These are phyloP conservation scores for Hyperoodon ampullatus DNA, from an alignment of 2,113 vertebrate species.

Conservation along the genomic window DNA sequence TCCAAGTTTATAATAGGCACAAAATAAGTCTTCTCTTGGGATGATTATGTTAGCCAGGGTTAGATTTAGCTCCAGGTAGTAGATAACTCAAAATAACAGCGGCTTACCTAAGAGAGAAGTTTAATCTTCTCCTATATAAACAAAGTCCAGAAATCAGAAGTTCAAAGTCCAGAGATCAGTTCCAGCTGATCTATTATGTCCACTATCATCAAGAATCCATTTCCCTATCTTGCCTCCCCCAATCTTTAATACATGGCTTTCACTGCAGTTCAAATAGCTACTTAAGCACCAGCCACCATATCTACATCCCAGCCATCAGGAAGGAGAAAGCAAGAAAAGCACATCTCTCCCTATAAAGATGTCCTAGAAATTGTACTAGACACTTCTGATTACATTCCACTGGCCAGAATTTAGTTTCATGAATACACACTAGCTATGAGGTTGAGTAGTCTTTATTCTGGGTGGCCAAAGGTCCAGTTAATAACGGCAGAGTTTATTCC, in stretches of 20 bases:
- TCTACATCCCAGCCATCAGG: background rate
- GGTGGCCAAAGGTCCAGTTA: background rate
- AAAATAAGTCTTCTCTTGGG: slow-evolving; percentile 6
- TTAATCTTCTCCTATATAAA: slow-evolving; percentile 41
- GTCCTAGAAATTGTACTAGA: background rate
- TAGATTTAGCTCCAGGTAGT: background rate
- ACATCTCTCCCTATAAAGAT: background rate
- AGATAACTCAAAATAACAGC: slow-evolving; percentile 23
- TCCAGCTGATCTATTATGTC: background rate
- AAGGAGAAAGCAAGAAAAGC: slow-evolving; percentile 42
- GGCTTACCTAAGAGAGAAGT: slow-evolving; percentile 6
- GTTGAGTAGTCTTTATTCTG: background rate
- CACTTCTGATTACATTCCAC: background rate
- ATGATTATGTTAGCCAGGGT: background rate
- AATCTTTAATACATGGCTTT: background rate
- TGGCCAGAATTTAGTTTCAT: slow-evolving; percentile 31
- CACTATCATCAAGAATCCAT: background rate
- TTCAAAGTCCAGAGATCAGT: too few species aligned
- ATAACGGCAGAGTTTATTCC: too few species aligned
- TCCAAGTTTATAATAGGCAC: background rate
- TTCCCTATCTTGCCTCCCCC: background rate
- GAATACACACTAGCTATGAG: background rate
- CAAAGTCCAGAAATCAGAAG: background rate
- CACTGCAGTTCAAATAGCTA: background rate
- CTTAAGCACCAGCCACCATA: background rate